Evolutionary conservation across 2,797 vertebrate species (phyloP).

Genomic region (Cirrhinus molitorella): DNA sequence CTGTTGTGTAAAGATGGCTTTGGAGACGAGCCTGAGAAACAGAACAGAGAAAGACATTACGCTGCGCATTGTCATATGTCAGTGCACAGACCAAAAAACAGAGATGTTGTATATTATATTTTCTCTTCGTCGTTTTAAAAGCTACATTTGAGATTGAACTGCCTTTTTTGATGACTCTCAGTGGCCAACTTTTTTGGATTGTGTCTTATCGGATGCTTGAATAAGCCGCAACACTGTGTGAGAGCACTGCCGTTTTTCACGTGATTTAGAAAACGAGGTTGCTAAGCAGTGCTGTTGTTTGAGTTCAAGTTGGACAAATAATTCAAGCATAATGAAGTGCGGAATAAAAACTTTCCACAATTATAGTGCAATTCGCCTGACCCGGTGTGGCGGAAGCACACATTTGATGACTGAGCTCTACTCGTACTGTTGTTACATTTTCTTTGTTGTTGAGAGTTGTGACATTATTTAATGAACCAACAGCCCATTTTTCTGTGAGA

Average conservation of each 20-base stretch:
- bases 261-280: constrained; percentile 10
- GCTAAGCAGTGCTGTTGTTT: constrained; percentile 15
- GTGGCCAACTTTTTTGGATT: constrained; percentile 1
- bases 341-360: not conserved
- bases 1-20: constrained; percentile 46
- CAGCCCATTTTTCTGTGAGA: constrained; percentile 10
- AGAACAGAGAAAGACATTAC: constrained; percentile 30
- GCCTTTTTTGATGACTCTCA: not conserved
- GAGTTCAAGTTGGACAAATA: not conserved
- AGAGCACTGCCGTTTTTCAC: not conserved
- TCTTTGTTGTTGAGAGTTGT: not conserved
- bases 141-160: not conserved
- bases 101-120: constrained; percentile 37
- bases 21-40: constrained; percentile 46
- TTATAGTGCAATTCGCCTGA: not conserved
- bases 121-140: not conserved
- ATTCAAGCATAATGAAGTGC: not conserved
- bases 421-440: not conserved
- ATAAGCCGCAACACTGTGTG: constrained; percentile 40
- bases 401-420: not conserved
- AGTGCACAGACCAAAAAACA: constrained; percentile 21
- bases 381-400: not conserved
- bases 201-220: constrained; percentile 14
- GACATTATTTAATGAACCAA: constrained; percentile 12
- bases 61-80: constrained; percentile 14